These are phyloP conservation scores for Caenorhabditis sp. DNA, from an alignment of 2,888 invertebrate species.

Conservation along the genomic window DNA sequence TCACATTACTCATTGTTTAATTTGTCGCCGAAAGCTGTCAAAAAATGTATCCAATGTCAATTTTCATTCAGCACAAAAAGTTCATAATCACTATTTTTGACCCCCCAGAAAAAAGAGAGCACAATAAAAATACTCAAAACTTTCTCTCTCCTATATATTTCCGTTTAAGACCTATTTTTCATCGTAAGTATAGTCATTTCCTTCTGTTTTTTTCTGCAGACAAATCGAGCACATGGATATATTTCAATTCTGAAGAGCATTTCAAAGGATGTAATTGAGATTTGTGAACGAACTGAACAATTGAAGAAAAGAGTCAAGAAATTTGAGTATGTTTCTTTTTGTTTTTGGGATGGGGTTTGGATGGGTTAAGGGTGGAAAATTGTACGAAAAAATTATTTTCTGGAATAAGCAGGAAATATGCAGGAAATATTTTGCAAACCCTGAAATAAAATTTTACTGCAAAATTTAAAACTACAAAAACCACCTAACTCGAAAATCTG, in stretches of 20 bases:
- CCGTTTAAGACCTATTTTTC: not conserved
- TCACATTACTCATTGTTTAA: not conserved
- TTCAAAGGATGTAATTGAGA: conserved; percentile 39
- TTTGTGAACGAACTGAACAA: conserved; percentile 29
- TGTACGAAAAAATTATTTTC: no score
- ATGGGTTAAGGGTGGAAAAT: no score
- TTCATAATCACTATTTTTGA: no score
- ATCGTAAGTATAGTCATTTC: no score
- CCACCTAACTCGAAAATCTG: no score
- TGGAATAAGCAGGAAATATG: no score
- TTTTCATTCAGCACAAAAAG: not conserved
- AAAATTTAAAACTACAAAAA: no score
- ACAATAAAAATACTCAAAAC: not conserved
- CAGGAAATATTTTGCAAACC: no score
- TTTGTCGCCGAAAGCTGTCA: not conserved
- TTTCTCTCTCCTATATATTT: not conserved
- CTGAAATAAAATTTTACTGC: no score
- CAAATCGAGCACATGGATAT: conserved; percentile 26
- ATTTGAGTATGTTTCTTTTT: conserved; percentile 2
- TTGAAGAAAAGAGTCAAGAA: conserved; percentile 16
- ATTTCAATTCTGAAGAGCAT: conserved; percentile 32
- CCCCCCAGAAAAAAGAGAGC: no score
- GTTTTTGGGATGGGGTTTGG: not conserved
- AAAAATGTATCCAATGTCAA: not conserved
- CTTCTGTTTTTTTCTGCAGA: conserved; percentile 18